Evolutionary conservation across 2,888 invertebrate species (phyloP).

Genomic region (Pterobdella sp.): DNA sequence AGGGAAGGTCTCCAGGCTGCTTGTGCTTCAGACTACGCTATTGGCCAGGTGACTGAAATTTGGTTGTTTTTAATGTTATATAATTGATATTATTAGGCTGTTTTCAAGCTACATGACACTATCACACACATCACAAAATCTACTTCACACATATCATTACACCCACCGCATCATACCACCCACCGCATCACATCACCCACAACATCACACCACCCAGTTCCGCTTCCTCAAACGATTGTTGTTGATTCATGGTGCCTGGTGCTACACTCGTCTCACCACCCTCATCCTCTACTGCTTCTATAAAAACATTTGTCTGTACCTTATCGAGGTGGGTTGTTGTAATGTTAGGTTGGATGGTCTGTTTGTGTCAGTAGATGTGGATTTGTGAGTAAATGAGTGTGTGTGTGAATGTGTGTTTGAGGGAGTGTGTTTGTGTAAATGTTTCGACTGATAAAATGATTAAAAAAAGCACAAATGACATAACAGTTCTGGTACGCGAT

Average conservation of each 20-base stretch:
- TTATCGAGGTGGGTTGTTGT: slow-evolving; percentile 65
- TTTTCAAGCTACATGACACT: too few species aligned
- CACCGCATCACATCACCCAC: not conserved
- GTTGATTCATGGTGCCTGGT: slow-evolving; percentile 97
- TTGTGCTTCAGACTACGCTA: slow-evolving; percentile 96
- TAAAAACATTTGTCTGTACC: slow-evolving; percentile 97
- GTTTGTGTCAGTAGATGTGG: not conserved
- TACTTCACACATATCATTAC: too few species aligned
- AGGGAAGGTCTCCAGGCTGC: slow-evolving; percentile 98
- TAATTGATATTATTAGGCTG: too few species aligned
- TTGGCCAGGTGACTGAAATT: slow-evolving; percentile 64
- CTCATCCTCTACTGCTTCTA: slow-evolving; percentile 97
- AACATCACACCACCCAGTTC: slow-evolving; percentile 61
- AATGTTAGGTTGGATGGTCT: not conserved
- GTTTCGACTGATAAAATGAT: not conserved
- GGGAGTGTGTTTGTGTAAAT: not conserved
- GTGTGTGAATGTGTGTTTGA: not conserved
- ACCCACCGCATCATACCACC: too few species aligned
- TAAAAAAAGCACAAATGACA: not conserved
- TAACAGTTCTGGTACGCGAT: slow-evolving; percentile 85
- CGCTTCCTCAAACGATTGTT: slow-evolving; percentile 80
- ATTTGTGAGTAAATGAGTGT: not conserved
- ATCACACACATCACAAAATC: too few species aligned
- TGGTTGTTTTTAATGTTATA: not conserved
- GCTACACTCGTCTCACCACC: slow-evolving; percentile 92